Evolutionary conservation across 2,113 vertebrate genomes (phyloP).

Genomic region (Xenotilapia flavipinnis): DNA sequence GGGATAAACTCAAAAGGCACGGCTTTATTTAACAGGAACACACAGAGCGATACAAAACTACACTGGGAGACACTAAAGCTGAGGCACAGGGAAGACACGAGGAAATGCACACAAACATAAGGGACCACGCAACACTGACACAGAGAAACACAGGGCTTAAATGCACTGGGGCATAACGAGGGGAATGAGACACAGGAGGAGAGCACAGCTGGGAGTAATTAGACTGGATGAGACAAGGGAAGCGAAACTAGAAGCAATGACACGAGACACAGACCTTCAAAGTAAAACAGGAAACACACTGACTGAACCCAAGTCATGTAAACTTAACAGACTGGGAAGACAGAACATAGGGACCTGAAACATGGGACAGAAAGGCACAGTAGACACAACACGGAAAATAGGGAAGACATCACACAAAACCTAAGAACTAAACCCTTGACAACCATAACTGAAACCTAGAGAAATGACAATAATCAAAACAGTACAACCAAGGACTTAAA

Average conservation of each 20-base stretch:
- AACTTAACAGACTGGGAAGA: not conserved
- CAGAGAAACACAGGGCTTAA: not conserved
- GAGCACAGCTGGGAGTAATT: not conserved
- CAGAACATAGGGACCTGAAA: not conserved
- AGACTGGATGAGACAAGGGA: not conserved
- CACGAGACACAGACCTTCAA: not conserved
- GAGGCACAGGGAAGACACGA: accelerated
- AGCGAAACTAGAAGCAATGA: not conserved
- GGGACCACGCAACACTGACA: not conserved
- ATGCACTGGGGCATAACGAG: not conserved
- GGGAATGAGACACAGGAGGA: not conserved
- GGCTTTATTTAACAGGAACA: not conserved
- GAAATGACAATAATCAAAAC: not conserved
- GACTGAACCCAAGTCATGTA: accelerated
- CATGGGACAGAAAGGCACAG: not conserved
- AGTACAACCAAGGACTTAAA: accelerated
- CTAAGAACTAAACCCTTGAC: not conserved
- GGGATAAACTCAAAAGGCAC: not conserved
- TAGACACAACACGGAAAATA: not conserved
- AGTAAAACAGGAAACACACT: not conserved
- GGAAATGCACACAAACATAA: not conserved
- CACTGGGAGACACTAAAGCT: not conserved
- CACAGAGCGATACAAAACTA: accelerated
- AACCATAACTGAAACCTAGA: not conserved
- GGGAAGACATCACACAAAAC: not conserved